Base-by-base conservation (phyloP, 2,888 invertebrate species). In the Phragmatobia fuliginosa region DNA sequence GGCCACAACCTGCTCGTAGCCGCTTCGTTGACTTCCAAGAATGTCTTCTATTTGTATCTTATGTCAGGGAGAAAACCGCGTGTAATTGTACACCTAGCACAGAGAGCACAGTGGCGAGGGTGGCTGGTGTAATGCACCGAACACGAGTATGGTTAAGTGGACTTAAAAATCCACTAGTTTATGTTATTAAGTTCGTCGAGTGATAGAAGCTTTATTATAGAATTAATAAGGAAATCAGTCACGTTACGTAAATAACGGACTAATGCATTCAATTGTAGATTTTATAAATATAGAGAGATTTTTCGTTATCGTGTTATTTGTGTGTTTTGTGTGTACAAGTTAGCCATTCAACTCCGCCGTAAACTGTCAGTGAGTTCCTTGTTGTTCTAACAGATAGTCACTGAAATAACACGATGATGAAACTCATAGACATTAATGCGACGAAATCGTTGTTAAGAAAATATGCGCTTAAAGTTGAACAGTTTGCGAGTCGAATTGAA, bases 1-100 rank as follows among this genome's bases (percentile, higher is more conserved):
- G 1, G n/a, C 36, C 25, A 41, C 63, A 64, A 67, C 62, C 49
- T 38, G 72, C 71, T 62, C 32, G 61, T 64, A 68, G 63, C 66
- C 74, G 68, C 70, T 41, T 65, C 66, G 60, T 41, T 63, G 67
- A 62, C 41, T 66, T 65, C 56, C 67, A 49, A 62, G 60, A 56
- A 71, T 71, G 64, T 61, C 56, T 64, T 61, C 68, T 62, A 58
- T 36, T 67, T 67, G 62, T 67, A 56, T 56, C 31, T 31, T n/a
- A 32, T 60, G n/a, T 61, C 52, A 49, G 16, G 18, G 32, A 41
- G 45, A 36, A 16, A 33, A 28, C 58, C 25, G 16, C 36, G 18
- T 60, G 65, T 52, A 52, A 61, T 56, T 60, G 49, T 59, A 64
- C 62, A 62, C 67, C 32, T 14, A 31, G n/a, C 8, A 41, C 16